These are phyloP conservation scores for Alosa alosa DNA, from an alignment of 2,113 vertebrate species.

Conservation along the genomic window DNA sequence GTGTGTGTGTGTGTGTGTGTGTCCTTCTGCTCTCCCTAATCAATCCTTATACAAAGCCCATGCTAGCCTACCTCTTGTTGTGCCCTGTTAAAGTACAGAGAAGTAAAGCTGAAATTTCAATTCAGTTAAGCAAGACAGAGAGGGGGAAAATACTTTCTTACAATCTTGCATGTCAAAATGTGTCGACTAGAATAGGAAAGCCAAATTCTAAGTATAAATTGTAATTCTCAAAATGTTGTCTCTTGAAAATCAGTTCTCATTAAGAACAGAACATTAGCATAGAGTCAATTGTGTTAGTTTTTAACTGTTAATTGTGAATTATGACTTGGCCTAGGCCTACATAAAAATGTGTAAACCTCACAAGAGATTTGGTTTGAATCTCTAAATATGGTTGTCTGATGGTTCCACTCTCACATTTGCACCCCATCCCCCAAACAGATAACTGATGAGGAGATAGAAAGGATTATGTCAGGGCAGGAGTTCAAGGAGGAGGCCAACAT, in stretches of 20 bases:
- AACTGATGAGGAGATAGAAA: constrained; percentile 96
- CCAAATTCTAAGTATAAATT: neutral
- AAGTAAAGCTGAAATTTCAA: constrained; percentile 11
- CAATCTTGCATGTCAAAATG: neutral
- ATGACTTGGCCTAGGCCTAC: neutral
- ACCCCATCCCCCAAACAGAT: constrained; percentile 69
- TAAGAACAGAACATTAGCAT: neutral
- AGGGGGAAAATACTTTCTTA: neutral
- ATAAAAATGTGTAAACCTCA: neutral
- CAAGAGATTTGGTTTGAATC: neutral
- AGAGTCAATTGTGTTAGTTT: too few species aligned
- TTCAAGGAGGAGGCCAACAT: constrained; percentile 94
- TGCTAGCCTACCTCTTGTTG: neutral
- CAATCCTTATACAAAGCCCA: neutral
- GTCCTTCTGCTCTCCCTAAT: neutral
- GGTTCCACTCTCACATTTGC: neutral
- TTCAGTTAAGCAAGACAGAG: neutral
- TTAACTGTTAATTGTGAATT: neutral
- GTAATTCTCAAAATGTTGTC: neutral
- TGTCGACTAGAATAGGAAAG: neutral
- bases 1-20: neutral
- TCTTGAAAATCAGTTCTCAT: neutral
- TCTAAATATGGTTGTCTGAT: neutral
- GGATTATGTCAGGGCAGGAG: constrained; percentile 98
- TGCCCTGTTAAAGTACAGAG: neutral